Conservation (phyloP, 2,797 vertebrate genomes). For the Ceyx erithaca region DNA sequence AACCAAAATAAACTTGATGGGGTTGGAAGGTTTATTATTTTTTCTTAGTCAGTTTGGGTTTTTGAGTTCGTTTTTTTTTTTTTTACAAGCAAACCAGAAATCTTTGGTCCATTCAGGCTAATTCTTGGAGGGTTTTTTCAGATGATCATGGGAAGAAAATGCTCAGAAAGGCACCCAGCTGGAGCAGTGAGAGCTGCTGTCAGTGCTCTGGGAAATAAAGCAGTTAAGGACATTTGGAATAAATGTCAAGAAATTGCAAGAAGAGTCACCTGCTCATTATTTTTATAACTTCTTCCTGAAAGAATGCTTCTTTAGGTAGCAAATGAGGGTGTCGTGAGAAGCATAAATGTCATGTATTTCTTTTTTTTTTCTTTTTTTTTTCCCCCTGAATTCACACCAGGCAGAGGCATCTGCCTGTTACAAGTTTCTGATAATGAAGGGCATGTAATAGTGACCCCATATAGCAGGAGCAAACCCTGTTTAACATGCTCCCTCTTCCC, state of each 20-base stretch:
- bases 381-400: background rate
- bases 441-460: background rate
- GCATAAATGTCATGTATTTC: slow-evolving; percentile 8
- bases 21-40: no score
- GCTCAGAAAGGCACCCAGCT: background rate
- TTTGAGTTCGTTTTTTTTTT: no score
- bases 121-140: background rate
- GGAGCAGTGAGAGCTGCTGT: background rate
- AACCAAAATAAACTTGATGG: background rate
- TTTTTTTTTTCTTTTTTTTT: background rate
- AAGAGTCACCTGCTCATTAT: slow-evolving; percentile 46
- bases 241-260: slow-evolving; percentile 48
- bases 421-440: slow-evolving; percentile 18
- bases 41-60: no score
- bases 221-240: slow-evolving; percentile 9
- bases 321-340: background rate
- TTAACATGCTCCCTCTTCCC: background rate
- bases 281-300: slow-evolving; percentile 34
- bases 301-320: background rate
- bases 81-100: background rate
- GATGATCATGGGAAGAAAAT: background rate
- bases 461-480: background rate
- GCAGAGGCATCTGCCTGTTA: background rate
- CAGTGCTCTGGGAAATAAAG: background rate
- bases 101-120: background rate